Base-by-base conservation (phyloP, 2,797 vertebrate genomes). In the Mormyrops boulengeri region DNA sequence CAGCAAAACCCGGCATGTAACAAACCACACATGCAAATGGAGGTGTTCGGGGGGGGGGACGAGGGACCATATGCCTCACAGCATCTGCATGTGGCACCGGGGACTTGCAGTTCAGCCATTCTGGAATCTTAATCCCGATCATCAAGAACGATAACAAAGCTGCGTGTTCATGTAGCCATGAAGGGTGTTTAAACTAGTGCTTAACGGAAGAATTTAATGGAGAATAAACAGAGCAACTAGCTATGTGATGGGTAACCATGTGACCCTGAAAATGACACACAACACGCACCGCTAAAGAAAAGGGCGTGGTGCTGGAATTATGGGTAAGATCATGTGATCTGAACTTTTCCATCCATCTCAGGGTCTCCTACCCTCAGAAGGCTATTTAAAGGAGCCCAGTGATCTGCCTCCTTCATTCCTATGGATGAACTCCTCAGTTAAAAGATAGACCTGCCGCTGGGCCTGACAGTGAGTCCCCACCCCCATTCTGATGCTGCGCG, bases 401-500 rank as follows among this genome's bases (percentile, higher is more conserved):
- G 12, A 30, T 57, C 52, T 38, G 44, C n/a, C 47, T 26, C 38
- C 41, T 12, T 19, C 84, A 2, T 44, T 86, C 84, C 49, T 44
- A 86, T 57, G 86, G 11, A 60, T 30, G 34, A n/a, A 57, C 26
- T 87, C 52, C 14, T 8, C 26, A 17, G 60, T 12, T 69, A 62
- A 41, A 89, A 53, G 89, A 90, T 73, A 66, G 52, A 53, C 49
- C 86, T 3, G 14, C 82, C 69, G 44, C 62, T 53, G 53, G 66
- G 69, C 50, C 66, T 89, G 73, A 87, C 87, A 69, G 90, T 66
- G 85, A 49, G 85, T 14, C 66, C 89, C 52, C 2, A 19, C 44
- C 17, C 87, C 41, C 73, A 44, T 80, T 47, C 50, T 30, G 11
- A 30, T 38, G 22, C 34, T 53, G 49, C 5, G 5, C 4, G 0